Conservation (phyloP, 2,888 invertebrate genomes). For the Pyrochroa serraticornis region DNA sequence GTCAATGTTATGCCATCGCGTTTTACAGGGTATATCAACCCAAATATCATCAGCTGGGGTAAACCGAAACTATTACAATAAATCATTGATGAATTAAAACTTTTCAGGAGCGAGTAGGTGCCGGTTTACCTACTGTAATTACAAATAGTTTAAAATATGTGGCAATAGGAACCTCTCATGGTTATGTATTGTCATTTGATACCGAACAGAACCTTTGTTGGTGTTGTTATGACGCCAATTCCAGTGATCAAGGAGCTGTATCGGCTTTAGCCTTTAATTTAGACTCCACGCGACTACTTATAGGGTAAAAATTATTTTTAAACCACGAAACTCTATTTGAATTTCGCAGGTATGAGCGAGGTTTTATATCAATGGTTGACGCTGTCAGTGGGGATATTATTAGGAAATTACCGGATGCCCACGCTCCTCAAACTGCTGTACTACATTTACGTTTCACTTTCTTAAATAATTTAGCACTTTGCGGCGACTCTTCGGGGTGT, state of each 20-base stretch:
- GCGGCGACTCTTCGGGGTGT: constrained; percentile 87
- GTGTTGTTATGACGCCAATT: constrained; percentile 76
- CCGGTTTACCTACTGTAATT: constrained; percentile 86
- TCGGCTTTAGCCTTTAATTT: constrained; percentile 85
- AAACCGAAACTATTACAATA: constrained; percentile 44
- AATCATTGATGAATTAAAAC: constrained; percentile 1
- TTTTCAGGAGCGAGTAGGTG: constrained; percentile 82
- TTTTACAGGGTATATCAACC: constrained; percentile 87
- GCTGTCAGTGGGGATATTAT: constrained; percentile 78
- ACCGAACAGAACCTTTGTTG: constrained; percentile 86
- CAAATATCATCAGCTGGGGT: constrained; percentile 88
- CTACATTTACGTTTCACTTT: constrained; percentile 67
- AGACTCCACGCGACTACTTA: constrained; percentile 84
- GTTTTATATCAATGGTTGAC: constrained; percentile 91
- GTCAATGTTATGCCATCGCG: constrained; percentile 76
- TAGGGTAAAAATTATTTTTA: constrained; percentile 60
- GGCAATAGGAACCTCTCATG: constrained; percentile 94
- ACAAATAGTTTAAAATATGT: constrained; percentile 78
- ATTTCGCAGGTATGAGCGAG: constrained; percentile 67
- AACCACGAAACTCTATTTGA: constrained; percentile 5
- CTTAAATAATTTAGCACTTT: constrained; percentile 68
- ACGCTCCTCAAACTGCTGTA: constrained; percentile 83
- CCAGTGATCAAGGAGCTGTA: constrained; percentile 77
- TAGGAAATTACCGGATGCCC: constrained; percentile 77
- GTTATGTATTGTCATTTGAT: constrained; percentile 87